phyloP scores from a whole-genome alignment of 2,113 vertebrate species.

The Brachyhypopomus gauderio region DNA sequence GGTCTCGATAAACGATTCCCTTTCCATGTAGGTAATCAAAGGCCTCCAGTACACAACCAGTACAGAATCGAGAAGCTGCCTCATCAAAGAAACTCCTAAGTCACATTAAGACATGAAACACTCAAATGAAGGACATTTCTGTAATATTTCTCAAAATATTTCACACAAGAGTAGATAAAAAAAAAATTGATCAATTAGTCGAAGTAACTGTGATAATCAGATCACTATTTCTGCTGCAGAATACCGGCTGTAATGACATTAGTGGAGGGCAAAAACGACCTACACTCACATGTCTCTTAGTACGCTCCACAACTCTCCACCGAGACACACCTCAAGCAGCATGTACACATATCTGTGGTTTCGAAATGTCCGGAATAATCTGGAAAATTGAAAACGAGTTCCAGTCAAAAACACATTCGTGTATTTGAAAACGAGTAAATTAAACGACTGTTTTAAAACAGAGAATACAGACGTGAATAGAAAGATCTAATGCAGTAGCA shows the following conservation, averaged over 20 bases:
- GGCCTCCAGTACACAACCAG: slow-evolving; percentile 75
- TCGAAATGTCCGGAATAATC: slow-evolving; percentile 89
- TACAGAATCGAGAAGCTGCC: slow-evolving; percentile 73
- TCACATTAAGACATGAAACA: slow-evolving; percentile 32
- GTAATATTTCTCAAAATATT: not conserved
- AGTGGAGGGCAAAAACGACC: slow-evolving; percentile 47
- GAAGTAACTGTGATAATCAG: not conserved
- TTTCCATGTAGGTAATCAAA: slow-evolving; percentile 75
- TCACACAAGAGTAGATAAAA: not conserved
- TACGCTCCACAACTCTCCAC: slow-evolving; percentile 91
- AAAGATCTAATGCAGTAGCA: slow-evolving; percentile 6
- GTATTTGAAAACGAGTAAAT: not conserved
- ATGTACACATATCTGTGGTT: slow-evolving; percentile 90
- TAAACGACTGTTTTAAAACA: not conserved
- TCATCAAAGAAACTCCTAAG: slow-evolving; percentile 76
- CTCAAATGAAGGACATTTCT: slow-evolving; percentile 9
- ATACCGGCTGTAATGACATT: slow-evolving; percentile 3
- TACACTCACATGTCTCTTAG: slow-evolving; percentile 90
- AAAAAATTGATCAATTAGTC: not conserved
- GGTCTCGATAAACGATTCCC: slow-evolving; percentile 75
- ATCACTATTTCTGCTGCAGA: not conserved
- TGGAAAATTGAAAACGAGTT: slow-evolving; percentile 63
- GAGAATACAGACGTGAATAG: slow-evolving; percentile 5
- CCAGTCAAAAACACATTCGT: not conserved
- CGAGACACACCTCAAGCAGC: slow-evolving; percentile 91